A percentile compares a stretch with the other conserved stretches of the same genome.
phyloP scores from a whole-genome alignment of 2,113 vertebrate species.

The Colaptes auratus region DNA sequence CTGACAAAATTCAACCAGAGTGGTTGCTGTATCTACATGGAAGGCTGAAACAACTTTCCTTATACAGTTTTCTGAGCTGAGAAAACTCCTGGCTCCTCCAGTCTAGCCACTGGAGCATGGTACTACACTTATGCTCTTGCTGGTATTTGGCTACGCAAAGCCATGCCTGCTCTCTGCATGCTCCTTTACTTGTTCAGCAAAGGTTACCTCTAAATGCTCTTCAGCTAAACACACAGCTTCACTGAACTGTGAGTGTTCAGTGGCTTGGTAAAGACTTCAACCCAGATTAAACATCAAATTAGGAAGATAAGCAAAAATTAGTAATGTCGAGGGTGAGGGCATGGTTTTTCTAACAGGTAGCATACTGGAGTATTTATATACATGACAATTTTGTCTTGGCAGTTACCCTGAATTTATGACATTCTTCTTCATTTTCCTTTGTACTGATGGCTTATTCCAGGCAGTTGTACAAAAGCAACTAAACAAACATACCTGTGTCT shows the following conservation, averaged over 20 bases:
- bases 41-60: background rate
- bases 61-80: background rate
- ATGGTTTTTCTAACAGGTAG: background rate
- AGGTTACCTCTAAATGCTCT: background rate
- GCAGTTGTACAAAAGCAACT: background rate
- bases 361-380: background rate
- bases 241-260: fast-evolving
- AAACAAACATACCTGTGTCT: background rate
- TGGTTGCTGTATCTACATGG: background rate
- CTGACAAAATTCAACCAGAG: fast-evolving
- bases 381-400: background rate
- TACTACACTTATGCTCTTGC: background rate
- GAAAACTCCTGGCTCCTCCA: background rate
- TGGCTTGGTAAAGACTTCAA: background rate
- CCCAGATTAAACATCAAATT: too few relatives aligned
- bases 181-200: background rate
- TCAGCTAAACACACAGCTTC: background rate
- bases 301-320: background rate
- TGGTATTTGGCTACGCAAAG: background rate
- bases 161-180: background rate
- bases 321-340: fast-evolving
- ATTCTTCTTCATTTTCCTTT: background rate
- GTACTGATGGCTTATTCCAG: background rate
- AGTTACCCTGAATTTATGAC: background rate
- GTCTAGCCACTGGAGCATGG: too few relatives aligned